phyloP scores from a whole-genome alignment of 1,140 invertebrate genomes.

The Dolichoris vasculosae region DNA sequence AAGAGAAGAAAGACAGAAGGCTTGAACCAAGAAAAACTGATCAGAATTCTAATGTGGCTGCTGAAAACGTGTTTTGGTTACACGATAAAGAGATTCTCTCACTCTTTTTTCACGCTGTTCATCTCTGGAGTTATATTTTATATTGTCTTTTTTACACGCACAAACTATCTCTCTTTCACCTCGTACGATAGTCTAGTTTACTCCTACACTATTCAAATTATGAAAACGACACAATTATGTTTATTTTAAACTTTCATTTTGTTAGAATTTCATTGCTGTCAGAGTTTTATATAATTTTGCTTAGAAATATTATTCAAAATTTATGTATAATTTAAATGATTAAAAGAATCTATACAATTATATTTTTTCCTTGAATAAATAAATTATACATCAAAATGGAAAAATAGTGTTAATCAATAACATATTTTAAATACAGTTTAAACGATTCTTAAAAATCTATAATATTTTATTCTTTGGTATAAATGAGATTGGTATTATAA shows the following conservation, averaged over 20 bases:
- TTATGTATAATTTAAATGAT: too few species aligned
- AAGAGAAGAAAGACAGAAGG: background rate
- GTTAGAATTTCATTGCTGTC: background rate
- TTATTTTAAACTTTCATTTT: background rate
- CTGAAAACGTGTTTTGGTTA: slow-evolving; percentile 67
- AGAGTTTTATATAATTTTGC: background rate
- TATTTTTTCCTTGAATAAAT: too few species aligned
- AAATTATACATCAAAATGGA: too few species aligned
- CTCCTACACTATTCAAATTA: background rate
- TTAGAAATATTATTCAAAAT: too few species aligned
- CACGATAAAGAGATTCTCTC: slow-evolving; percentile 58
- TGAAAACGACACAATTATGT: background rate
- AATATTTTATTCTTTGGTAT: too few species aligned
- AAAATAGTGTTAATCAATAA: too few species aligned
- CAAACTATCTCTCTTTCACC: slow-evolving; percentile 39
- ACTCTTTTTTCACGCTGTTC: background rate
- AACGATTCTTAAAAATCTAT: too few species aligned
- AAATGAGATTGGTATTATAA: too few species aligned
- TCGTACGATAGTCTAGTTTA: background rate
- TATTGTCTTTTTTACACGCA: background rate
- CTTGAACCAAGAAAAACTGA: slow-evolving; percentile 65
- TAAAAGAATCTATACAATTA: too few species aligned
- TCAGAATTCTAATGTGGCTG: slow-evolving; percentile 69
- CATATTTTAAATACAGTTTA: too few species aligned
- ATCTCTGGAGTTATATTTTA: slow-evolving; percentile 10